Evolutionary conservation across 2,113 vertebrate genomes (phyloP).

Genomic region (Cyprinodon variegatus): DNA sequence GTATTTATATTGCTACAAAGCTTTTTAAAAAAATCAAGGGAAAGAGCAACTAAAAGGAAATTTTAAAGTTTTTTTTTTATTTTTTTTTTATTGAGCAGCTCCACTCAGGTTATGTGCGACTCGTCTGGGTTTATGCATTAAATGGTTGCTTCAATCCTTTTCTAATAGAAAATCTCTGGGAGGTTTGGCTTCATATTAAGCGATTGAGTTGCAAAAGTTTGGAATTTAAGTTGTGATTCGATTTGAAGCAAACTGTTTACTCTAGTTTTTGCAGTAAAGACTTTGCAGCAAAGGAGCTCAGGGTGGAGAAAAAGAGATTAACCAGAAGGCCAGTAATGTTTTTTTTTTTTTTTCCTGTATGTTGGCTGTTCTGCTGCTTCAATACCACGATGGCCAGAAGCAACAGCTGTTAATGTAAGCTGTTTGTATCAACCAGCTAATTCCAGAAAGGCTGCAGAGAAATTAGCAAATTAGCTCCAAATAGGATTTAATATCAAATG

Average conservation of each 20-base stretch:
- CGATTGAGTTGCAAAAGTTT: background rate
- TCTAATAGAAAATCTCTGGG: background rate
- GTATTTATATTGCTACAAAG: background rate
- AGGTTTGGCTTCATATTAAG: background rate
- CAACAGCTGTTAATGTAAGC: conserved; percentile 48
- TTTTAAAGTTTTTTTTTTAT: conserved; percentile 5
- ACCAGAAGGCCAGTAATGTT: conserved; percentile 27
- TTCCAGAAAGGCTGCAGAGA: conserved; percentile 13
- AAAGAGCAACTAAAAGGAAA: background rate
- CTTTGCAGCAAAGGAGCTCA: background rate
- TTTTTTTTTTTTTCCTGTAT: background rate
- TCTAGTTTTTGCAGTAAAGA: background rate
- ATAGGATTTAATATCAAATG: conserved; percentile 31
- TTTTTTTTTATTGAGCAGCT: conserved; percentile 13
- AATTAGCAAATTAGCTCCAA: conserved; percentile 19
- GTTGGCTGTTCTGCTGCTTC: conserved; percentile 6
- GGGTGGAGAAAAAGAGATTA: conserved; percentile 29
- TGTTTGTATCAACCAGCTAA: conserved; percentile 2
- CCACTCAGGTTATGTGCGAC: conserved; percentile 19
- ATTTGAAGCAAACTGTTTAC: background rate
- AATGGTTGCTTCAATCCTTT: conserved; percentile 1
- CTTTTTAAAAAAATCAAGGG: background rate
- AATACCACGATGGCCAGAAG: background rate
- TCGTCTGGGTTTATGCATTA: background rate
- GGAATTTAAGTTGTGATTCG: conserved; percentile 10